Evolutionary conservation across 2,888 invertebrate species (phyloP), one percentile per base, ranked within the genome.

Genomic region (Podotricha telesiphe): DNA sequence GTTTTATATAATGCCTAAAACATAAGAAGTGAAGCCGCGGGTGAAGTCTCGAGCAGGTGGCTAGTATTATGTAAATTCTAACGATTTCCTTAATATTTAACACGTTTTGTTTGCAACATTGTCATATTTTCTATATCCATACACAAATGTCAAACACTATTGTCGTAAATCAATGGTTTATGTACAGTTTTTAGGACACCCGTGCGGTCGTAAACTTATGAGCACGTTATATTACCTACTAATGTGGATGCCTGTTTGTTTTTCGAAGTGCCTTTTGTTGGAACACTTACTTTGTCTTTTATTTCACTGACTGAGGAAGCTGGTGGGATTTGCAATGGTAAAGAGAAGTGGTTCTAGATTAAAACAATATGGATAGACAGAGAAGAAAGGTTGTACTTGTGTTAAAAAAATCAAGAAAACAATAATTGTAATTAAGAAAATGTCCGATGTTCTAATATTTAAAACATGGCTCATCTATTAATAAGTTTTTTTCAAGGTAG

Each of bases 101-200:
- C 22, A 28, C 17, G 22, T 59, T 59, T 19, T 15, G 47, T 58
- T 50, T 4, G 62, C 69, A 61, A 71, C 73, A 59, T 65, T 74
- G 71, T 73, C 61, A 63, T 34, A n/a, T 63, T 64, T 65, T 67
- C 65, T 73, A 67, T 63, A 63, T 67, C 61, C 65, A 42, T 47
- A 53, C 63, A 40, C 64, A 59, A 68, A 69, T 68, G 67, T 22
- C 71, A 51, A 63, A 50, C 51, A 64, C 45, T 51, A 68, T 70
- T 61, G 65, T 66, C 71, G 59, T 75, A 75, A 76, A 75, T 75
- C 74, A 72, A 65, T 69, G 50, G 71, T 72, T 70, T 69, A 71
- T 67, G 63, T 65, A n/a, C 53, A n/a, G 59, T 65, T 72, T 74
- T 71, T 69, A 73, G 73, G 72, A 61, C 71, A 53, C 42, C 68